Evolutionary conservation across 1,140 invertebrate genomes (phyloP).

Genomic region (Drosophila kohkoa): DNA sequence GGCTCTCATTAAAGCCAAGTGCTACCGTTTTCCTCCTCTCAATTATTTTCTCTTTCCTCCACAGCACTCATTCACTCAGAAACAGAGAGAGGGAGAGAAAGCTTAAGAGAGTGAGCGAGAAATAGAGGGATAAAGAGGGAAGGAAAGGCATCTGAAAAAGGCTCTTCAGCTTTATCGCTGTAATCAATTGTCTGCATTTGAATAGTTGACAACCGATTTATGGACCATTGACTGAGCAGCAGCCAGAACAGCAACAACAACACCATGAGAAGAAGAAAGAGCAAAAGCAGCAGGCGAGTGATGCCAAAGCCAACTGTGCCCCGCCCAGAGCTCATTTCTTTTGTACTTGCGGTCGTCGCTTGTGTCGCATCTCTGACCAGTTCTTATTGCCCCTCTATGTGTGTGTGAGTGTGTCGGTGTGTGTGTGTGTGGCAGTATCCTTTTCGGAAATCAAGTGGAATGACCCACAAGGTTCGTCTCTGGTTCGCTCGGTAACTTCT

Average conservation of each 20-base stretch:
- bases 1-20: conserved; percentile 68
- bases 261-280: conserved; percentile 25
- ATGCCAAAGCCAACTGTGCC: conserved; percentile 32
- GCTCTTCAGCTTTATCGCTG: conserved; percentile 81
- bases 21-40: conserved; percentile 9
- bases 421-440: conserved; percentile 67
- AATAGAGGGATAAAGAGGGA: not conserved
- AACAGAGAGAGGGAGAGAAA: not conserved
- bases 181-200: conserved; percentile 84
- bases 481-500: conserved; percentile 58
- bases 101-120: not conserved
- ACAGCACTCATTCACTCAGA: conserved; percentile 20
- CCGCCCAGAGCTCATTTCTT: conserved; percentile 69
- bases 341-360: conserved; percentile 69
- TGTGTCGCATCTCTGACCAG: conserved; percentile 15
- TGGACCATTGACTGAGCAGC: conserved; percentile 79
- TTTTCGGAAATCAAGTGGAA: conserved; percentile 83
- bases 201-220: conserved; percentile 83
- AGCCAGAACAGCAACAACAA: conserved; percentile 22
- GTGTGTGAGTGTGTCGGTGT: conserved; percentile 42
- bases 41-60: conserved; percentile 12
- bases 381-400: conserved; percentile 12
- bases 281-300: not conserved
- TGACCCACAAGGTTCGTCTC: conserved; percentile 64
- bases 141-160: conserved; percentile 51